A percentile compares a stretch with the other conserved stretches of the same genome.
Conservation (phyloP, 1,140 invertebrate genomes). For the Bombus picipes region DNA sequence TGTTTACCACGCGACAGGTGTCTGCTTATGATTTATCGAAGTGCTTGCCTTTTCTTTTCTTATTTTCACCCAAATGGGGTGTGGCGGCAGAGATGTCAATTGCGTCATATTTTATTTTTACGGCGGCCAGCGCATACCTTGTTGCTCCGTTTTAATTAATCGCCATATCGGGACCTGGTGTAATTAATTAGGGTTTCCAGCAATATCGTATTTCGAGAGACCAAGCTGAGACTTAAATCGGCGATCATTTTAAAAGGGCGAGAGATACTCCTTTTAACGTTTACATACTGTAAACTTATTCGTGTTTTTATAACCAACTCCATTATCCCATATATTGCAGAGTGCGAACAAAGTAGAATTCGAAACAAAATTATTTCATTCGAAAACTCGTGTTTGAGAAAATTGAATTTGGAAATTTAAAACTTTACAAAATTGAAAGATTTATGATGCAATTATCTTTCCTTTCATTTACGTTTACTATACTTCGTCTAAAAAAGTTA, state of each 20-base stretch:
- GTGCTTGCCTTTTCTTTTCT: background rate
- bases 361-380: too few species aligned
- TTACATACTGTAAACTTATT: background rate
- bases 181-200: background rate
- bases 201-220: background rate
- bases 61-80: too few species aligned
- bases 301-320: background rate
- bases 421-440: too few species aligned
- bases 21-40: constrained; percentile 26
- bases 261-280: background rate
- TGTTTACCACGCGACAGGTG: constrained; percentile 42
- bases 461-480: too few species aligned
- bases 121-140: background rate
- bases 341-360: too few species aligned
- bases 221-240: background rate
- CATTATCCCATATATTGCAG: too few species aligned
- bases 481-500: too few species aligned
- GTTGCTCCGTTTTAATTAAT: constrained; percentile 8
- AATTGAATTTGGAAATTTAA: too few species aligned
- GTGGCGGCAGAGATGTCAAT: background rate
- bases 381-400: too few species aligned
- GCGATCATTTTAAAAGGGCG: background rate
- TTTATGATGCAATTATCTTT: too few species aligned
- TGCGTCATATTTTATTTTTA: background rate
- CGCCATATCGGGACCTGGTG: background rate